phyloP scores from a whole-genome alignment of 2,797 vertebrate species.

The Echiichthys vipera region DNA sequence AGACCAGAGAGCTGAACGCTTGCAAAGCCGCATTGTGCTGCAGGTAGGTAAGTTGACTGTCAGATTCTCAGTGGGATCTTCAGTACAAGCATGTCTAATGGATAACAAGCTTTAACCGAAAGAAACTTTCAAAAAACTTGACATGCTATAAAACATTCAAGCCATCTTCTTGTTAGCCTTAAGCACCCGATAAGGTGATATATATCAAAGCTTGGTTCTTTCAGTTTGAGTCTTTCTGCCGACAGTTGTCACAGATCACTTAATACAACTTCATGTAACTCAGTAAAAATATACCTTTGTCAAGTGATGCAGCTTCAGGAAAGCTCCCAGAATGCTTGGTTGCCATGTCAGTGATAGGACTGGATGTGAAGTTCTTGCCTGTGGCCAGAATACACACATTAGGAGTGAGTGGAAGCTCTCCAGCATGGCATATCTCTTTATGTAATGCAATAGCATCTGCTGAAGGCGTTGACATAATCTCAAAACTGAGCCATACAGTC shows the following conservation, averaged over 20 bases:
- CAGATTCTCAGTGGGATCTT: slow-evolving; percentile 30
- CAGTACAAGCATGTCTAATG: slow-evolving; percentile 34
- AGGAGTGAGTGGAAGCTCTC: slow-evolving; percentile 61
- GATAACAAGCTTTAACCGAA: slow-evolving; percentile 32
- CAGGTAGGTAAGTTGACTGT: slow-evolving; percentile 26
- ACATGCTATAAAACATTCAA: slow-evolving; percentile 46
- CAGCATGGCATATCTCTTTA: slow-evolving; percentile 67
- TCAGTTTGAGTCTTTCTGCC: slow-evolving; percentile 47
- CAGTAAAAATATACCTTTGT: slow-evolving; percentile 68
- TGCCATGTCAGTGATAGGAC: slow-evolving; percentile 60
- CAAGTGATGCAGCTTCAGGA: slow-evolving; percentile 64
- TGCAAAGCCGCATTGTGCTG: slow-evolving; percentile 22
- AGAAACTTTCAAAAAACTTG: slow-evolving; percentile 46
- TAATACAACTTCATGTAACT: slow-evolving; percentile 55
- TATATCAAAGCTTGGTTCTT: slow-evolving; percentile 54
- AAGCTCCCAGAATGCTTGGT: slow-evolving; percentile 55
- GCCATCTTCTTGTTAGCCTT: slow-evolving; percentile 51
- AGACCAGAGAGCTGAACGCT: slow-evolving; percentile 18
- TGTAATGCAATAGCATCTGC: slow-evolving; percentile 70
- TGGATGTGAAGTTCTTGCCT: slow-evolving; percentile 69
- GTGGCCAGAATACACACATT: slow-evolving; percentile 69
- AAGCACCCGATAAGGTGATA: slow-evolving; percentile 51
- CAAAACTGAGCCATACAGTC: slow-evolving; percentile 58
- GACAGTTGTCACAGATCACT: slow-evolving; percentile 44
- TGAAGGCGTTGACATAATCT: slow-evolving; percentile 68